Percentiles rank a stretch among this genome's conserved stretches.
Evolutionary conservation across 1,140 invertebrate genomes (phyloP).

Genomic region (Conopomorpha cramerella): DNA sequence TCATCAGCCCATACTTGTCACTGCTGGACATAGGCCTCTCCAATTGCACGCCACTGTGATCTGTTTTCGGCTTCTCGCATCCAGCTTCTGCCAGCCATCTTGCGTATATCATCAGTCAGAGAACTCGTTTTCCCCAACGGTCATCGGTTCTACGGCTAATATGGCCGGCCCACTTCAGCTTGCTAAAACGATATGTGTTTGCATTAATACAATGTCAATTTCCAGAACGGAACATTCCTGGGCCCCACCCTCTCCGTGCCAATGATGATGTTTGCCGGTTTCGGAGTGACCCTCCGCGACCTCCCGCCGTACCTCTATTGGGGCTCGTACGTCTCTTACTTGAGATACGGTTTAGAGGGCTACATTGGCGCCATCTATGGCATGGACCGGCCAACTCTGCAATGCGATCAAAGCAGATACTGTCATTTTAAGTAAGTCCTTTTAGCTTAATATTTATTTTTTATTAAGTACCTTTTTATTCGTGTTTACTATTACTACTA

Average conservation of each 20-base stretch:
- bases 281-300: constrained; percentile 76
- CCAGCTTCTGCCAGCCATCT: too few species aligned
- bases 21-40: too few species aligned
- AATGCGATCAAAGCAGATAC: constrained; percentile 66
- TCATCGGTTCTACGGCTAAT: too few species aligned
- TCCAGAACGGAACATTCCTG: constrained; percentile 79
- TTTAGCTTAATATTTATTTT: background rate
- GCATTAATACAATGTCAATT: constrained; percentile 4
- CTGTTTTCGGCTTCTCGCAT: background rate
- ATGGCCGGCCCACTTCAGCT: too few species aligned
- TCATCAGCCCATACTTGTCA: constrained; percentile 24
- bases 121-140: too few species aligned
- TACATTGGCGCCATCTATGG: constrained; percentile 83
- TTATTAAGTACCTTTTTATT: too few species aligned
- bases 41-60: too few species aligned
- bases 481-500: too few species aligned
- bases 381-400: constrained; percentile 66
- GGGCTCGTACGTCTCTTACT: constrained; percentile 86
- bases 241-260: constrained; percentile 79
- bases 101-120: too few species aligned
- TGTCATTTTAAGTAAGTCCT: constrained; percentile 74
- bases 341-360: constrained; percentile 88
- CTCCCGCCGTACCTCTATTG: constrained; percentile 81
- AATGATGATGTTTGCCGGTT: constrained; percentile 88
- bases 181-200: too few species aligned